A percentile compares a stretch with the other conserved stretches of the same genome.
phyloP scores from a whole-genome alignment of 2,888 invertebrate genomes.

The Caradrina kadenii region DNA sequence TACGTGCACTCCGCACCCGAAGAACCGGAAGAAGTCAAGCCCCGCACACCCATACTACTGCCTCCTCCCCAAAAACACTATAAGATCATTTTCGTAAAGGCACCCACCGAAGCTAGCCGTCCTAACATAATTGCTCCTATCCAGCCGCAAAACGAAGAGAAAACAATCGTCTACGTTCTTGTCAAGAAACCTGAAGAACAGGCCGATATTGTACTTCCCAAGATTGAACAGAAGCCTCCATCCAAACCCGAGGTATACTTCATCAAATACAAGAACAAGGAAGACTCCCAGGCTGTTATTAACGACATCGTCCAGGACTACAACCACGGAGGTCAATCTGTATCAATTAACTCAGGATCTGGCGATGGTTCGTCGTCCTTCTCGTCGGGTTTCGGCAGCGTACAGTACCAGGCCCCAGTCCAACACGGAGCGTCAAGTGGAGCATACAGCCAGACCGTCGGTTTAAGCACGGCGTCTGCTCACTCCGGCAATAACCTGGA shows the following conservation, averaged over 20 bases:
- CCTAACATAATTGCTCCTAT: constrained; percentile 92
- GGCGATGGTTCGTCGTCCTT: constrained; percentile 21
- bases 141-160: constrained; percentile 92
- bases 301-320: constrained; percentile 86
- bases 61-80: constrained; percentile 94
- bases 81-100: constrained; percentile 95
- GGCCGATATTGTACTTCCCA: constrained; percentile 92
- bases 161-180: constrained; percentile 94
- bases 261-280: constrained; percentile 94
- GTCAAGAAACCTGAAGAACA: constrained; percentile 94
- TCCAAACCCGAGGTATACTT: constrained; percentile 95
- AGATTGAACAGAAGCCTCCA: constrained; percentile 92
- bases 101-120: constrained; percentile 92
- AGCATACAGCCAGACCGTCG: constrained; percentile 31
- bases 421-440: constrained; percentile 24
- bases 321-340: constrained; percentile 69
- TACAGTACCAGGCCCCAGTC: constrained; percentile 48
- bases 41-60: constrained; percentile 90
- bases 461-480: constrained; percentile 10
- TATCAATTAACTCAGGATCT: constrained; percentile 48
- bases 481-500: constrained; percentile 39
- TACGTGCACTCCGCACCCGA: constrained; percentile 88
- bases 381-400: constrained; percentile 33
- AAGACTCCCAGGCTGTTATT: constrained; percentile 84
- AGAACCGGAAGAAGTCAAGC: constrained; percentile 88